Evolutionary conservation across 2,797 vertebrate genomes (phyloP).

Genomic region (Gymnoscopelus microlampas): DNA sequence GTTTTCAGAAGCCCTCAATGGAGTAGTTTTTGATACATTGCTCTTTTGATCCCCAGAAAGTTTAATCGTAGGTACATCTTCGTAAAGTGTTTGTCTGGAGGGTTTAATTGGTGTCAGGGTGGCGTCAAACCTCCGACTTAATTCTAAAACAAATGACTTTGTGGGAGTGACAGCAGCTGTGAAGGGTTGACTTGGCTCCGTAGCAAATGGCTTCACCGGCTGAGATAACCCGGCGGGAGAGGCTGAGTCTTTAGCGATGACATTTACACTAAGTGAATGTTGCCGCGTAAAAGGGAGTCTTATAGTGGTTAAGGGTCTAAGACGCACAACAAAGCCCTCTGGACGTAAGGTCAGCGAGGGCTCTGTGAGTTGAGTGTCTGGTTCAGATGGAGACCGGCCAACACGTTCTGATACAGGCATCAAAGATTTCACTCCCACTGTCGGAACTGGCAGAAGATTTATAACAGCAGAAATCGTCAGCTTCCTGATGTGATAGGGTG

Average conservation of each 20-base stretch:
- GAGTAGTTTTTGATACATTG: slow-evolving; percentile 28
- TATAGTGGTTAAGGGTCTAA: slow-evolving; percentile 29
- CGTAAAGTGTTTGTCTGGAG: slow-evolving; percentile 7
- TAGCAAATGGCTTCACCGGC: slow-evolving; percentile 9
- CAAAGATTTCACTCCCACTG: slow-evolving; percentile 46
- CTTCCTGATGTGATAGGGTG: slow-evolving; percentile 12
- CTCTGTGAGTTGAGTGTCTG: slow-evolving; percentile 23
- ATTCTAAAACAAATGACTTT: slow-evolving; percentile 22
- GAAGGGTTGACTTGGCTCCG: slow-evolving; percentile 16
- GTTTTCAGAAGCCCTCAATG: slow-evolving; percentile 6
- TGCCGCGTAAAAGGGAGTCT: slow-evolving; percentile 20
- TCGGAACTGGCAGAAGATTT: slow-evolving; percentile 33
- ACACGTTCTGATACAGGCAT: slow-evolving; percentile 36
- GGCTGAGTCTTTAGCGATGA: slow-evolving; percentile 30
- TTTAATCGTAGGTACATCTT: slow-evolving; percentile 20
- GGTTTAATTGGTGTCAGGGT: not conserved
- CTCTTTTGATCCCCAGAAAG: slow-evolving; percentile 5
- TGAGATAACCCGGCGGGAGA: slow-evolving; percentile 24
- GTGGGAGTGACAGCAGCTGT: slow-evolving; percentile 1
- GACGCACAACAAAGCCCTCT: slow-evolving; percentile 27
- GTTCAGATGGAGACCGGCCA: slow-evolving; percentile 25
- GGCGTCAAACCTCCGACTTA: slow-evolving; percentile 11
- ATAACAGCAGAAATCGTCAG: slow-evolving; percentile 29
- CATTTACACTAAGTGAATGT: slow-evolving; percentile 21
- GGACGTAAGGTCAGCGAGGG: slow-evolving; percentile 29